These are phyloP conservation scores for Serilophus lunatus DNA, from an alignment of 2,113 vertebrate species.

Conservation along the genomic window DNA sequence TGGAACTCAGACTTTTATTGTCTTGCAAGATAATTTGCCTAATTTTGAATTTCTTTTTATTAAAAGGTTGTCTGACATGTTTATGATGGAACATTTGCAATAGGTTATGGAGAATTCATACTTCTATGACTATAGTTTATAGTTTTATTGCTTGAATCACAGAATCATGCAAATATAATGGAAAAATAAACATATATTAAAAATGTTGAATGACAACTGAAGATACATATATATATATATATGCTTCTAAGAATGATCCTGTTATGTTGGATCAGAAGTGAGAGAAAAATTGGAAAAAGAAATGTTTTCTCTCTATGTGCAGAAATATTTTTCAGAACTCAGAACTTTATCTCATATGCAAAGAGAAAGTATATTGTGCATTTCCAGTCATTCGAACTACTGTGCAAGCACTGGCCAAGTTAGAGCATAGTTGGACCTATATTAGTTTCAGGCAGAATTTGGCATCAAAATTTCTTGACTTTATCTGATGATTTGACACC, in stretches of 20 bases:
- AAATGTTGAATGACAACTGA: neutral
- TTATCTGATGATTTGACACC: neutral
- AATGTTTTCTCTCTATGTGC: neutral
- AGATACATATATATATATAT: neutral
- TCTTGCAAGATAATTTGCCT: neutral
- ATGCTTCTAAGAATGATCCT: neutral
- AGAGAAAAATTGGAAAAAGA: neutral
- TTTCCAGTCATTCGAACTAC: neutral
- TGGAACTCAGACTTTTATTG: neutral
- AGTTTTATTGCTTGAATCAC: neutral
- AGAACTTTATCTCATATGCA: rapidly evolving
- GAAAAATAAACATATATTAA: neutral
- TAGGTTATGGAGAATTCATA: neutral
- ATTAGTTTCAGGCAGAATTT: neutral
- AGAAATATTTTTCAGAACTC: neutral
- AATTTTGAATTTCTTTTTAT: neutral
- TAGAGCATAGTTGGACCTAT: neutral
- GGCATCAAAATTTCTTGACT: neutral
- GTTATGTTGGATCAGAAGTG: neutral
- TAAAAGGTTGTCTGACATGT: neutral
- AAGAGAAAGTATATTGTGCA: neutral
- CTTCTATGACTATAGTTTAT: neutral
- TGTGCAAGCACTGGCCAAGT: neutral
- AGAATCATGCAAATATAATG: neutral
- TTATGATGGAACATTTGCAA: neutral